phyloP scores from a whole-genome alignment of 2,113 vertebrate species.

The Jacana jacana region DNA sequence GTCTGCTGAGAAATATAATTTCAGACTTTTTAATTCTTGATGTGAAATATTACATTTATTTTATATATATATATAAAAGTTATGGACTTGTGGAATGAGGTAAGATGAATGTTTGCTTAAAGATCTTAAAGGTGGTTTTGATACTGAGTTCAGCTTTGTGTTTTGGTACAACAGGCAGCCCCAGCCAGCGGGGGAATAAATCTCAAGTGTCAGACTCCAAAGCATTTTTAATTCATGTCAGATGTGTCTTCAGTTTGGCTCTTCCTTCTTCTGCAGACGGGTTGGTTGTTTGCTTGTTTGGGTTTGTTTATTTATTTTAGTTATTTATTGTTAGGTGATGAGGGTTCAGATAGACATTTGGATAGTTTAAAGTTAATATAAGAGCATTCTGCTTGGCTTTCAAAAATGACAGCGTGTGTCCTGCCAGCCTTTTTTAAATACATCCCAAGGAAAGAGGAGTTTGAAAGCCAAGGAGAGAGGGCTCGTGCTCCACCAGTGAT shows the following conservation, averaged over 20 bases:
- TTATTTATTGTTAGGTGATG: too few species aligned
- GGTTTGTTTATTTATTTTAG: neutral
- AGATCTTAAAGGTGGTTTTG: neutral
- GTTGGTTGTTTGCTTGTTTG: neutral
- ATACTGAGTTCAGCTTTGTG: neutral
- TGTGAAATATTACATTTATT: neutral
- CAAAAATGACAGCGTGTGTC: neutral
- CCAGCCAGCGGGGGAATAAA: neutral
- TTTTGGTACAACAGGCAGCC: neutral
- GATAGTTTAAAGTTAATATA: neutral
- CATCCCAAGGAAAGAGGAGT: neutral
- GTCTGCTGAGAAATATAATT: neutral
- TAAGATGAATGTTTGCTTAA: neutral
- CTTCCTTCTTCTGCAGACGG: neutral
- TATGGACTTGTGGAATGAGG: neutral
- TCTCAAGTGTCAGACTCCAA: neutral
- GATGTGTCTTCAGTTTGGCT: neutral
- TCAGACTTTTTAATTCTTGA: neutral
- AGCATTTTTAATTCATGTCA: neutral
- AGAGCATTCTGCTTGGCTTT: neutral
- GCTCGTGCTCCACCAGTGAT: neutral
- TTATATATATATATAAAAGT: neutral
- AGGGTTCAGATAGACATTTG: neutral
- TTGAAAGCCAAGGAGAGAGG: neutral
- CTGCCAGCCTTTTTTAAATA: neutral